Conservation (phyloP, 2,113 vertebrate species). For the Tetraodon nigroviridis region DNA sequence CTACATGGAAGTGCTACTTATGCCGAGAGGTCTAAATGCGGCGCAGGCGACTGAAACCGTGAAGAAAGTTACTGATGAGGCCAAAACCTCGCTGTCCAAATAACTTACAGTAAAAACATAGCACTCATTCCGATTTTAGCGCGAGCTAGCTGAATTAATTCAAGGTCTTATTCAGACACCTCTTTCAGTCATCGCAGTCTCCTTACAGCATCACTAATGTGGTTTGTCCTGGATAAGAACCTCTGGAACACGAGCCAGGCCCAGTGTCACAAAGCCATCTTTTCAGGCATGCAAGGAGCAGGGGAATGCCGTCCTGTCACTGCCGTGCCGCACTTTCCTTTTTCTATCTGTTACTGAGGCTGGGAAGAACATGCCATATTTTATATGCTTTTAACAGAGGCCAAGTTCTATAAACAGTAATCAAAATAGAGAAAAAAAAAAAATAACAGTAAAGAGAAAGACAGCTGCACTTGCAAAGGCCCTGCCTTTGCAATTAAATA, state of each 20-base stretch:
- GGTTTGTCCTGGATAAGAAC: conserved; percentile 49
- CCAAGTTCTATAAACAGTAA: conserved; percentile 60
- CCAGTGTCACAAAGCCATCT: conserved; percentile 62
- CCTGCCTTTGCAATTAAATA: conserved; percentile 53
- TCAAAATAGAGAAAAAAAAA: conserved; percentile 60
- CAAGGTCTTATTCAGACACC: conserved; percentile 12
- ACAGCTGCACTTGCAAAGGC: conserved; percentile 53
- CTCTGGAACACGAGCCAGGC: conserved; percentile 37
- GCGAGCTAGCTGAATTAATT: conserved; percentile 3
- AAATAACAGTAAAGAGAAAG: conserved; percentile 22
- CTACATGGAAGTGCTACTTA: conserved; percentile 66
- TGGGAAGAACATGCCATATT: conserved; percentile 68
- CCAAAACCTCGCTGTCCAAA: conserved; percentile 44
- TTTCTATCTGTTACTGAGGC: conserved; percentile 77
- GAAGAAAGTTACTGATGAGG: conserved; percentile 43
- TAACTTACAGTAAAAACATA: conserved; percentile 30
- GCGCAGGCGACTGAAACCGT: conserved; percentile 44
- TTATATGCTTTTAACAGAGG: conserved; percentile 75
- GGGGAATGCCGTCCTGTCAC: conserved; percentile 57
- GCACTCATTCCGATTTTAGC: conserved; percentile 5
- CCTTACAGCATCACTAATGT: conserved; percentile 37
- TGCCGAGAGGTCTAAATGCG: conserved; percentile 51
- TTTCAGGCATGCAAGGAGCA: conserved; percentile 41
- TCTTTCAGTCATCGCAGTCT: not conserved
- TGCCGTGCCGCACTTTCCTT: conserved; percentile 71